Conservation (phyloP, 2,888 invertebrate species). For the Leucoma salicis region DNA sequence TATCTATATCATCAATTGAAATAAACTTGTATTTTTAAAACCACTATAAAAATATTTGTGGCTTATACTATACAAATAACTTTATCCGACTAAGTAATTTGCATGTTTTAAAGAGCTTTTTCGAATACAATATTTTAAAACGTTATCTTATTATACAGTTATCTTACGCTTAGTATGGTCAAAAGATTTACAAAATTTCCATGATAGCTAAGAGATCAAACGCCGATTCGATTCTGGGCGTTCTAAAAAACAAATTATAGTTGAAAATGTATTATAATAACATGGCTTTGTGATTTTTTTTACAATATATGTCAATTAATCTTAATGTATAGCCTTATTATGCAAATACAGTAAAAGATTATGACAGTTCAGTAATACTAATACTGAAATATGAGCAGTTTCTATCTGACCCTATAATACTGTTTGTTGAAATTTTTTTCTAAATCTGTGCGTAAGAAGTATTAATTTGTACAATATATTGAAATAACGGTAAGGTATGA, state of each 20-base stretch:
- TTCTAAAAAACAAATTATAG: neutral
- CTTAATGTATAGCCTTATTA: conserved; percentile 28
- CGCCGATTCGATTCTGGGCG: neutral
- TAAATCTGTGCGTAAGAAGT: no score
- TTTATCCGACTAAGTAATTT: neutral
- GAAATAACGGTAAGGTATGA: no score
- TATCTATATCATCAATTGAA: neutral
- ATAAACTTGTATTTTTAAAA: neutral
- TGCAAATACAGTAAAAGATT: conserved; percentile 28
- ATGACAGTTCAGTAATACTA: conserved; percentile 19
- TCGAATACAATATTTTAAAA: neutral
- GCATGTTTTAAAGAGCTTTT: neutral
- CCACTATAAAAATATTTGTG: neutral
- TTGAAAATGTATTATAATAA: conserved; percentile 15
- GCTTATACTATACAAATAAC: neutral
- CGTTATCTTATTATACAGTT: neutral
- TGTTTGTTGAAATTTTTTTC: no score
- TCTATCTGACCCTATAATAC: conserved; percentile 15
- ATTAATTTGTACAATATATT: no score
- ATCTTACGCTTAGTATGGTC: neutral
- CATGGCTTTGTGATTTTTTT: conserved; percentile 25
- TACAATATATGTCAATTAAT: conserved; percentile 29
- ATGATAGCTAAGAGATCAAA: neutral
- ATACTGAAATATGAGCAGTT: conserved; percentile 16
- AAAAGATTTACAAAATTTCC: neutral